phyloP scores from a whole-genome alignment of 1,140 invertebrate species.

The Mylabris phalerata region DNA sequence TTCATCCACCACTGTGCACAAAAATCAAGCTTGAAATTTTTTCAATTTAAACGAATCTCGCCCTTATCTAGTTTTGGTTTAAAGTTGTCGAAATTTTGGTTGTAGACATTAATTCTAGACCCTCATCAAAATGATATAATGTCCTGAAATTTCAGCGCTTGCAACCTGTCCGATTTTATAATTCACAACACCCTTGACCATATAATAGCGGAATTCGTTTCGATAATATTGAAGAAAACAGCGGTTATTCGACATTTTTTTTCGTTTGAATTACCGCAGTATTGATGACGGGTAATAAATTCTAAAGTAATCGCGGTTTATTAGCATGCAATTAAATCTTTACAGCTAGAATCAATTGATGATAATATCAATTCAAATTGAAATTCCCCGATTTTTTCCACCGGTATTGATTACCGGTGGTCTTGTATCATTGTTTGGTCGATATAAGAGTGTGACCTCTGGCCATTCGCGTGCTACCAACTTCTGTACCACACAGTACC shows the following conservation, averaged over 20 bases:
- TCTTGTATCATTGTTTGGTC: constrained; percentile 19
- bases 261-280: too few species aligned
- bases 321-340: too few species aligned
- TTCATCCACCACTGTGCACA: not conserved
- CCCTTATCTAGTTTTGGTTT: not conserved
- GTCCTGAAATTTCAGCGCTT: constrained; percentile 33
- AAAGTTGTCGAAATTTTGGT: constrained; percentile 11
- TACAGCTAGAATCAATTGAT: too few species aligned
- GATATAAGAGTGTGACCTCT: constrained; percentile 23
- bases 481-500: constrained; percentile 16
- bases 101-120: constrained; percentile 34
- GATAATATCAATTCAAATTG: too few species aligned
- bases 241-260: too few species aligned
- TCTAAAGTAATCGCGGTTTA: too few species aligned
- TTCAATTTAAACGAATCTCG: constrained; percentile 3
- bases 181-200: constrained; percentile 25
- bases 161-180: constrained; percentile 34
- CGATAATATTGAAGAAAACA: too few species aligned
- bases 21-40: constrained; percentile 28
- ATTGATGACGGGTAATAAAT: too few species aligned
- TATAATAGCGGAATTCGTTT: too few species aligned
- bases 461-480: constrained; percentile 24
- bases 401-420: not conserved
- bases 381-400: too few species aligned
- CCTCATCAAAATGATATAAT: constrained; percentile 36